These are phyloP conservation scores for Cryptotis parvus DNA, from an alignment of 2,113 vertebrate species.

Conservation along the genomic window DNA sequence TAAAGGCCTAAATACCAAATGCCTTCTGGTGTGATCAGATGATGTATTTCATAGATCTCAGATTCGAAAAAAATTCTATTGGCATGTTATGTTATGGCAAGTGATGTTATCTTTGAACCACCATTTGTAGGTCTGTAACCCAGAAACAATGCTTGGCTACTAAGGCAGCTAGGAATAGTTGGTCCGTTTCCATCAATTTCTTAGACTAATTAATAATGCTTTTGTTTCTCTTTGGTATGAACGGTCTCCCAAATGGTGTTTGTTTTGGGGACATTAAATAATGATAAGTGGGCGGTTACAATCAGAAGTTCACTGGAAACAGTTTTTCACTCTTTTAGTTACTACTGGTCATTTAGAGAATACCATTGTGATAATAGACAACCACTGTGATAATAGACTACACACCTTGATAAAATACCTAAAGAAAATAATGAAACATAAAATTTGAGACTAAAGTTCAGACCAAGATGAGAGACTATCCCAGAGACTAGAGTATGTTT, in stretches of 20 bases:
- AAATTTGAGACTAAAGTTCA: neutral
- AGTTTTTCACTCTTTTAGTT: neutral
- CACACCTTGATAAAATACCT: neutral
- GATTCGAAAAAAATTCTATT: neutral
- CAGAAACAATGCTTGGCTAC: neutral
- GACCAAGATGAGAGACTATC: too few relatives aligned
- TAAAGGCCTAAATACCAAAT: neutral
- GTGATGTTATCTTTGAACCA: neutral
- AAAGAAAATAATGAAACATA: neutral
- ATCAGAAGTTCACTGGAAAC: neutral
- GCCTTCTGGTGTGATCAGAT: neutral
- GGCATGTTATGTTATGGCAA: too few relatives aligned
- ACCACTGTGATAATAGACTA: neutral
- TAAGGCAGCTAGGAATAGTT: neutral
- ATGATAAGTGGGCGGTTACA: neutral
- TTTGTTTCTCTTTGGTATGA: conserved; percentile 32
- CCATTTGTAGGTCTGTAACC: neutral
- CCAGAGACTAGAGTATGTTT: too few relatives aligned
- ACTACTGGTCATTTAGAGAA: neutral
- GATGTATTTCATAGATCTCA: neutral
- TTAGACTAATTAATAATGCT: conserved; percentile 13
- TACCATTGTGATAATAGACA: neutral
- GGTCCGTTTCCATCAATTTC: neutral
- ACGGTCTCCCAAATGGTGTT: neutral
- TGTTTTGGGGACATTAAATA: neutral